Base-by-base conservation (phyloP, 2,797 vertebrate species). In the Danio kyathit region DNA sequence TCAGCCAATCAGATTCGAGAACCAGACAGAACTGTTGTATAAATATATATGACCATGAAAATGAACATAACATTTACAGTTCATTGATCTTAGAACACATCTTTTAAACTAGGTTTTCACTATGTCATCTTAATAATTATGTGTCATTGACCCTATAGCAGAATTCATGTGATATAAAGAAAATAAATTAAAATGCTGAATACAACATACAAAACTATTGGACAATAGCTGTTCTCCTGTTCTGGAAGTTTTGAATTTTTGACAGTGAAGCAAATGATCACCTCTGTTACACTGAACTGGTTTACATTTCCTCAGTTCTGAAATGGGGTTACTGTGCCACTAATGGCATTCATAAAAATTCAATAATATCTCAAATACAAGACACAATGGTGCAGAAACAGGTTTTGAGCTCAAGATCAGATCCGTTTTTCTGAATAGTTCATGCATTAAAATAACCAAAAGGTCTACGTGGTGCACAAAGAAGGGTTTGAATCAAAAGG, bases 271-370 rank as follows among this genome's bases (percentile, higher is more conserved):
- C 51, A 69, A 73, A 70, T 49, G 70, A 82, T 87, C 88, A 87
- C 86, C 86, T 91, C 89, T 88, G 89, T 91, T 86, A 88, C 91
- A 90, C 87, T 74, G 82, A 80, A 74, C 77, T 67, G 83, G 56
- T 82, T 88, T 86, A 87, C 70, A 51, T 76, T 84, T 76, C 66
- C 11, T 12, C 17, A 48, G 41, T 29, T 76, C 17, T 21, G 41
- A 59, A 75, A 74, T 43, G 38, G 44, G 69, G 77, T 54, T 72
- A 44, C 7, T 56, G 59, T 61, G 48, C 48, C 59, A 40, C 67
- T 38, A 17, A 63, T 17, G 40, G 13, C 2, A 44, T 63, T 72
- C 46, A 61, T 41, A 63, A 40, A 69, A 65, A 60, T 48, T 17
- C 5, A 51, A 16, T 38, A 38, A 61, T 44, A 40, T 54, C 17